Percentiles rank a stretch among this genome's conserved stretches.
phyloP scores from a whole-genome alignment of 2,888 invertebrate species.

The Julus scandinavius region DNA sequence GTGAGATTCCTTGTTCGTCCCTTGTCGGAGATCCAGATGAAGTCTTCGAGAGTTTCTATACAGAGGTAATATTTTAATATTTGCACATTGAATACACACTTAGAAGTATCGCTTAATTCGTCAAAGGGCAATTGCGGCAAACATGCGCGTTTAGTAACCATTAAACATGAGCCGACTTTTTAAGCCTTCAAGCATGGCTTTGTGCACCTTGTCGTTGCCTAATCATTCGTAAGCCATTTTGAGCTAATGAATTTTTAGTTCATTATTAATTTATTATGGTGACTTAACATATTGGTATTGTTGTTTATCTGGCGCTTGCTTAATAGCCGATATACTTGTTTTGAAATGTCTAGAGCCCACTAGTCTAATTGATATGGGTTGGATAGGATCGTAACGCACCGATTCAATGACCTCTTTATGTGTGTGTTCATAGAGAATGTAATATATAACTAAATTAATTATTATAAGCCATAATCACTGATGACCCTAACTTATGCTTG shows the following conservation, averaged over 20 bases:
- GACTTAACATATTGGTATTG: neutral
- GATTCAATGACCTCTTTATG: conserved; percentile 10
- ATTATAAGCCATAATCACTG: no score
- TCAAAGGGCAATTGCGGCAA: neutral
- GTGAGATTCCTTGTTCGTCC: conserved; percentile 29
- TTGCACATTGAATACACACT: neutral
- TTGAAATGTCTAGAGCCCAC: neutral
- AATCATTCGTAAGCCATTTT: neutral
- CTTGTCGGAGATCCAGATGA: conserved; percentile 50
- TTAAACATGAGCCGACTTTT: neutral
- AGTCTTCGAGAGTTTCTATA: conserved; percentile 55
- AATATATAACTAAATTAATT: neutral
- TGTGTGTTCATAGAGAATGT: neutral
- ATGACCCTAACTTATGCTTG: no score
- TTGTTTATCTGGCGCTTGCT: neutral
- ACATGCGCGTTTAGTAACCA: neutral
- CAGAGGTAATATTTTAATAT: conserved; percentile 50
- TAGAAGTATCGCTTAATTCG: neutral
- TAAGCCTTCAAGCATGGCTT: conserved; percentile 13
- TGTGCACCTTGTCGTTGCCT: neutral
- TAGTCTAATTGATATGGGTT: neutral
- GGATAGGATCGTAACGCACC: neutral
- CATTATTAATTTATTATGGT: neutral
- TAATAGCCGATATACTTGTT: neutral
- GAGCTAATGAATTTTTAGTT: neutral